Evolutionary conservation across 2,113 vertebrate species (phyloP).

Genomic region (Prunella fulvescens): DNA sequence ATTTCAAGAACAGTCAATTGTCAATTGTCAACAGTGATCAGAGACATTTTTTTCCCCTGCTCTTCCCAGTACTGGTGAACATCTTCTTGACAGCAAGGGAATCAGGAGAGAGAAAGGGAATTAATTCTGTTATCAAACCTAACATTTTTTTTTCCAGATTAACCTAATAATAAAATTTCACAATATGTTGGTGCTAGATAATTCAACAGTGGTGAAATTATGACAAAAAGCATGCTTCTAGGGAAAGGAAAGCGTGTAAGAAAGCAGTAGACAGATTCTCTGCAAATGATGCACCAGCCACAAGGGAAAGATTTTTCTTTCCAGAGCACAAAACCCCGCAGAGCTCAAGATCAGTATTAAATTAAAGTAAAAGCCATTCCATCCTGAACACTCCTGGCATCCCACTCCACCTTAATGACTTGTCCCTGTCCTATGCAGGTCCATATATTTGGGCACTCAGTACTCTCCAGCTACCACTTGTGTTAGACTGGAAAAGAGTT

Average conservation of each 20-base stretch:
- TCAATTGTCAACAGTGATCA: background rate
- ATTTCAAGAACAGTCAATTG: background rate
- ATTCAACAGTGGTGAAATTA: background rate
- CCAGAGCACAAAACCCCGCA: background rate
- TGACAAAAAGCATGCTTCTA: background rate
- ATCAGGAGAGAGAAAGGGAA: background rate
- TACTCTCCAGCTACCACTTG: background rate
- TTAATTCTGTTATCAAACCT: background rate
- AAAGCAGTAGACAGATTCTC: background rate
- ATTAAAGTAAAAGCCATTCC: conserved; percentile 30
- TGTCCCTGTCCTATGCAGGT: background rate
- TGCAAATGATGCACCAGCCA: background rate
- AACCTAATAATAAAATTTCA: background rate
- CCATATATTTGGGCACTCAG: background rate
- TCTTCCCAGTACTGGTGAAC: background rate
- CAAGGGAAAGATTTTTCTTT: background rate
- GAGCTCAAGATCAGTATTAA: background rate
- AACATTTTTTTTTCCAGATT: background rate
- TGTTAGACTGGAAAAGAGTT: background rate
- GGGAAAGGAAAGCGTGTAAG: background rate
- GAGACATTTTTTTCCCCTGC: background rate
- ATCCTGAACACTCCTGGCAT: background rate
- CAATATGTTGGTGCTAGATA: background rate
- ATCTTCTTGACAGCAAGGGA: background rate
- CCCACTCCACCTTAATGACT: background rate